Percentiles rank a stretch among this genome's conserved stretches.
Conservation (phyloP, 1,140 invertebrate genomes). For the Latrodectus geometricus region DNA sequence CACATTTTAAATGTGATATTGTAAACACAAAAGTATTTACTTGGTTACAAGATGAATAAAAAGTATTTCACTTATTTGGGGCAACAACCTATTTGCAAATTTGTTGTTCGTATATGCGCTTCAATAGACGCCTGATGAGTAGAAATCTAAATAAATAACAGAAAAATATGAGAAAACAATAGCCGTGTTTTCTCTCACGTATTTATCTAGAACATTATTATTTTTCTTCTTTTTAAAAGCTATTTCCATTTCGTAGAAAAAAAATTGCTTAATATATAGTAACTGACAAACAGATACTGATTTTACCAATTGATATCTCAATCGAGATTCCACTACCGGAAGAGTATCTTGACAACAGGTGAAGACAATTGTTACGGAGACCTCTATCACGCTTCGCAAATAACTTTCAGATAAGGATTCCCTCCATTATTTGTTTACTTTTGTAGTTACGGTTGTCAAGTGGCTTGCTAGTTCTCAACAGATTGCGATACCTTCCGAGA, state of each 20-base stretch:
- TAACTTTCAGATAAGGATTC: constrained; percentile 28
- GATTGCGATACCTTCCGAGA: constrained; percentile 16
- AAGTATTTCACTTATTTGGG: too few species aligned
- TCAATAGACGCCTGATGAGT: too few species aligned
- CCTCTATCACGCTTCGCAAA: constrained; percentile 40
- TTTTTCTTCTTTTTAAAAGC: neutral
- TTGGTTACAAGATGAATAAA: too few species aligned
- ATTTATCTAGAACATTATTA: neutral
- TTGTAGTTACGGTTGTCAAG: constrained; percentile 59
- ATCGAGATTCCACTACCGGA: constrained; percentile 12
- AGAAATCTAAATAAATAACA: too few species aligned
- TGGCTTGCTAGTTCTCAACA: constrained; percentile 41
- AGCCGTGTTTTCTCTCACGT: neutral
- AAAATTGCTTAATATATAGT: neutral
- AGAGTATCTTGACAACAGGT: constrained; percentile 25
- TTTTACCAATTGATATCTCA: constrained; percentile 7
- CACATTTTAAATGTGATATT: too few species aligned
- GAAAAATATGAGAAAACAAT: neutral
- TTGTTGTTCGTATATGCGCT: too few species aligned
- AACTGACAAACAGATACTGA: neutral
- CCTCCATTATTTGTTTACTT: constrained; percentile 54
- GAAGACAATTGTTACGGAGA: constrained; percentile 33
- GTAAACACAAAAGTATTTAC: too few species aligned
- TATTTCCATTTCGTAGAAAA: neutral
- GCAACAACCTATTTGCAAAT: too few species aligned